These are phyloP conservation scores for Lepidurus arcticus DNA, from an alignment of 1,140 invertebrate genomes.

Conservation along the genomic window DNA sequence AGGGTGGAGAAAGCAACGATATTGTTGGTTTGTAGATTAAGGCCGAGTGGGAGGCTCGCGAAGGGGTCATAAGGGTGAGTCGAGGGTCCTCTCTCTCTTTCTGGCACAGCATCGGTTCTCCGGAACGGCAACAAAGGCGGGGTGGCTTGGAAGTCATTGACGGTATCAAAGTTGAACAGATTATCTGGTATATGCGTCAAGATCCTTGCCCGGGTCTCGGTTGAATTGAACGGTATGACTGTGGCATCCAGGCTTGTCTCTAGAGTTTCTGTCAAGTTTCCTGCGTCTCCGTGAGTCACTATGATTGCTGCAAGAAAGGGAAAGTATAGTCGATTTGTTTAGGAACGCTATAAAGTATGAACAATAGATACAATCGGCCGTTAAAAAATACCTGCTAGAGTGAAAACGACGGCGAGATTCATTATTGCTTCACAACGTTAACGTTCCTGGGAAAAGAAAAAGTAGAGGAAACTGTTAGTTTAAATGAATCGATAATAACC, in stretches of 20 bases:
- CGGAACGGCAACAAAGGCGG: not conserved
- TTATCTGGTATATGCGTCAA: not conserved
- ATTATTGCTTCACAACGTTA: not conserved
- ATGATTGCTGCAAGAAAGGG: not conserved
- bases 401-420: slow-evolving; percentile 4
- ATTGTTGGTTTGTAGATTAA: slow-evolving; percentile 19
- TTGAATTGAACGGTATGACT: not conserved
- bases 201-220: not conserved
- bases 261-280: not conserved
- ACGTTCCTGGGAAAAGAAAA: not conserved
- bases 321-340: not conserved
- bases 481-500: not conserved
- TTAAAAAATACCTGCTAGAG: not conserved
- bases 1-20: slow-evolving; percentile 11
- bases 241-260: not conserved
- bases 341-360: not conserved
- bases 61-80: not conserved
- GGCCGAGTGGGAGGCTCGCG: not conserved
- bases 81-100: not conserved
- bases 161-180: not conserved
- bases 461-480: not conserved
- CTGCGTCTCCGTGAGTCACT: not conserved
- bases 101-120: not conserved
- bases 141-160: not conserved
- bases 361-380: not conserved